Conservation (phyloP, 2,888 invertebrate species). For the Ochropacha duplaris region DNA sequence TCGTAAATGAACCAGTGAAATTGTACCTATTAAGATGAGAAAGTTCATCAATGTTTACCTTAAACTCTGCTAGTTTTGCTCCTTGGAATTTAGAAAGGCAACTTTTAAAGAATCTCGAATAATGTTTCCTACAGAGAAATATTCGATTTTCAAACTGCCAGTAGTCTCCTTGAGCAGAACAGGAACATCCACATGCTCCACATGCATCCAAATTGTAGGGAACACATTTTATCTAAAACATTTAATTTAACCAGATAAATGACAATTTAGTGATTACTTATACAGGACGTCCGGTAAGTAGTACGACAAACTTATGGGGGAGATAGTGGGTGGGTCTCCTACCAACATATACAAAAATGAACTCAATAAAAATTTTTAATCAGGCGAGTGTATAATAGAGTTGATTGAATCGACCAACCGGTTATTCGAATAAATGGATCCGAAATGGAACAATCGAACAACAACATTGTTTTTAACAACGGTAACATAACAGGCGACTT, state of each 20-base stretch:
- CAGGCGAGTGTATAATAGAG: too few species aligned
- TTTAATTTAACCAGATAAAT: background rate
- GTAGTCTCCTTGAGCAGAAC: slow-evolving; percentile 82
- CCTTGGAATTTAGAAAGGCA: slow-evolving; percentile 73
- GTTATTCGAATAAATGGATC: too few species aligned
- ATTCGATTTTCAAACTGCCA: slow-evolving; percentile 80
- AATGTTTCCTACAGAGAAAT: slow-evolving; percentile 74
- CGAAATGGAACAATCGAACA: too few species aligned
- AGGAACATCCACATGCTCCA: slow-evolving; percentile 68
- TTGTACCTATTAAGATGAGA: too few species aligned
- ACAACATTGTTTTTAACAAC: too few species aligned
- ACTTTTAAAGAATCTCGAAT: slow-evolving; percentile 61
- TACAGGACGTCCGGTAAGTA: too few species aligned
- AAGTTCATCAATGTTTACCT: slow-evolving; percentile 40
- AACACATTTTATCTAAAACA: slow-evolving; percentile 74
- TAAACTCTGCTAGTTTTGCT: slow-evolving; percentile 67
- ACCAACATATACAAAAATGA: too few species aligned
- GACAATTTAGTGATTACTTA: background rate
- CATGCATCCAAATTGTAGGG: slow-evolving; percentile 77
- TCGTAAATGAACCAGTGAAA: background rate
- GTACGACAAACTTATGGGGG: too few species aligned
- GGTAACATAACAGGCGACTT: too few species aligned
- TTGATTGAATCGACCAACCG: too few species aligned
- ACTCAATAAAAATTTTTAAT: too few species aligned
- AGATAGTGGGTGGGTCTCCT: too few species aligned